Percentiles rank a stretch among this genome's conserved stretches.
Evolutionary conservation across 2,113 vertebrate species (phyloP).

Genomic region (Oophaga pumilio): DNA sequence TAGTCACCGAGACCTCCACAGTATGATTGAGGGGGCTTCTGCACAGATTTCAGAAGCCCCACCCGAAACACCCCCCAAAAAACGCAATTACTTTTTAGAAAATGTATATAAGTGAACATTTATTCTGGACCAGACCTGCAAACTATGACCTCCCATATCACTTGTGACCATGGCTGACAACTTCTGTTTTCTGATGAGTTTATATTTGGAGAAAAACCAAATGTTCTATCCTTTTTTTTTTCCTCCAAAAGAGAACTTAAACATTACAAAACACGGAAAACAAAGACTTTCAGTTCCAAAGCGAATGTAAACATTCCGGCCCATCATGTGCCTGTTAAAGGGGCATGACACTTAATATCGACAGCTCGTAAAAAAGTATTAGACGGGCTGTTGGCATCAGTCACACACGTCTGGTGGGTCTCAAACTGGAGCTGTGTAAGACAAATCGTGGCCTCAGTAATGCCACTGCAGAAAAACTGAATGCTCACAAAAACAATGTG

Average conservation of each 20-base stretch:
- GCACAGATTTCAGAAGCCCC: no score
- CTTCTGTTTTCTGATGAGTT: neutral
- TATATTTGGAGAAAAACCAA: neutral
- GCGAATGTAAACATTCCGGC: neutral
- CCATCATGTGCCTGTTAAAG: neutral
- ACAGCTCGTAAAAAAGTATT: neutral
- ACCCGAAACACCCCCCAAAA: no score
- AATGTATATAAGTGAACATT: no score
- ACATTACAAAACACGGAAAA: conserved; percentile 18
- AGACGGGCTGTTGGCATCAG: neutral
- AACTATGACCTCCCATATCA: neutral
- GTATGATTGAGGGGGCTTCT: no score
- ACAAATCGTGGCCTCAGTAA: no score
- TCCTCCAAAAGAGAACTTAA: neutral
- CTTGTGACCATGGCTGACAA: neutral
- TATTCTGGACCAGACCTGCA: neutral
- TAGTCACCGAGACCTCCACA: no score
- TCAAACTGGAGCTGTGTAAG: neutral
- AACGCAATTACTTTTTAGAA: no score
- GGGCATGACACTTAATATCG: neutral
- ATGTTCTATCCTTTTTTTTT: neutral
- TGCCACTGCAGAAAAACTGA: no score
- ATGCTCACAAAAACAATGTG: no score
- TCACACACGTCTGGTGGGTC: neutral
- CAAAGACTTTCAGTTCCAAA: neutral